Evolutionary conservation across 1,140 invertebrate species (phyloP).

Genomic region (Diachasma alloeum): DNA sequence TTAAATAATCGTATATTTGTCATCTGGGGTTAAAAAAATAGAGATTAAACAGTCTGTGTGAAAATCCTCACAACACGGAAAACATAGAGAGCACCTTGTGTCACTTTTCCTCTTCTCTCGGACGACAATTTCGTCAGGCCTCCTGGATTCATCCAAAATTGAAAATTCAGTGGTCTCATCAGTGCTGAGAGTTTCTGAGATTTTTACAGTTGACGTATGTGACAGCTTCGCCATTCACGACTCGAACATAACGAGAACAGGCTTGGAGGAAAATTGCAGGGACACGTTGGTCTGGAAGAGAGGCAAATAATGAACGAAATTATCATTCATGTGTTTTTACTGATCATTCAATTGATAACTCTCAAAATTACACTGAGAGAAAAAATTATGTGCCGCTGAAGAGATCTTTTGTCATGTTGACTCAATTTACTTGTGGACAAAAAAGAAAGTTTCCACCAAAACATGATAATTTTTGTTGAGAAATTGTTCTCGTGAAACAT

Average conservation of each 20-base stretch:
- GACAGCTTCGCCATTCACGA: constrained; percentile 54
- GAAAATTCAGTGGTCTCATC: not conserved
- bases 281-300: constrained; percentile 52
- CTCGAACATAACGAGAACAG: constrained; percentile 64
- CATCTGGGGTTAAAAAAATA: not conserved
- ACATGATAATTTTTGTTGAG: too few species aligned
- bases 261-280: constrained; percentile 63
- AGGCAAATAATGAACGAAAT: constrained; percentile 18
- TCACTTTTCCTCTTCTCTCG: not conserved
- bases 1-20: not conserved
- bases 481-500: too few species aligned
- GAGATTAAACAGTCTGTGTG: not conserved
- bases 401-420: too few species aligned
- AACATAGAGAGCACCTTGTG: not conserved
- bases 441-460: too few species aligned
- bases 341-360: too few species aligned
- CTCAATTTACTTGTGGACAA: too few species aligned
- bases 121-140: not conserved
- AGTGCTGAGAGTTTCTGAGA: not conserved
- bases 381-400: too few species aligned
- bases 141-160: not conserved
- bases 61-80: not conserved
- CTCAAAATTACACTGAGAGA: too few species aligned
- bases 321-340: too few species aligned
- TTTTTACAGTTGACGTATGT: constrained; percentile 54